Base-by-base conservation (phyloP, 37 sponge, comb jelly and placozoan species). In the Chondrilla cf. caribensis region DNA sequence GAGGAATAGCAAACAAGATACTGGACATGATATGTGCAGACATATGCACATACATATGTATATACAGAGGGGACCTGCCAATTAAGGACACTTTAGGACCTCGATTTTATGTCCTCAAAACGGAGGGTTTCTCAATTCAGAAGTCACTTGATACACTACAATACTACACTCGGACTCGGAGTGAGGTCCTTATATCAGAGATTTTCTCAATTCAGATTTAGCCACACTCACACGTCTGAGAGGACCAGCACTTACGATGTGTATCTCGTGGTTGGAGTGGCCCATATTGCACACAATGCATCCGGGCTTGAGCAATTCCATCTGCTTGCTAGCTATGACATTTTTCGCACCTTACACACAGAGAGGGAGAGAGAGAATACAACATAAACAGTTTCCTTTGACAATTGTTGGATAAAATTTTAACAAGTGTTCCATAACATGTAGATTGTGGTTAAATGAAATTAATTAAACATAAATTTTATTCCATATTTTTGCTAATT, bases 221-320 rank as follows among this genome's bases (percentile, higher is more conserved):
- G n/a, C n/a, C n/a, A n/a, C n/a, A n/a, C n/a, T n/a, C n/a, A n/a
- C n/a, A n/a, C n/a, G n/a, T n/a, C n/a, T n/a, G n/a, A n/a, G n/a
- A n/a, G n/a, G n/a, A n/a, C n/a, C 32, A 19, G 14, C 35, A 68
- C 70, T 31, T 7, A 71, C 73, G 32, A 96, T 60, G 86, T 96
- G 91, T 44, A 96, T 96, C 84, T 96, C 97, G n/a, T 84, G 79
- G 21, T 79, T 82, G 64, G 91, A 85, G 87, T 96, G 97, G 38
- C 97, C 97, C 93, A 96, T 93, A 82, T 96, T 96, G 66, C 87
- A 80, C 31, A 96, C 55, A 19, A 96, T 90, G 70, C 91, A 90
- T 58, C 91, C 89, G 21, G 40, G 58, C 80, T 93, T 96, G 78
- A 96, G 40, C 15, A 81, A 82, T 17, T 93, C 85, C 85, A 96